Evolutionary conservation across 2,113 vertebrate genomes (phyloP).

Genomic region (Cygnus atratus): DNA sequence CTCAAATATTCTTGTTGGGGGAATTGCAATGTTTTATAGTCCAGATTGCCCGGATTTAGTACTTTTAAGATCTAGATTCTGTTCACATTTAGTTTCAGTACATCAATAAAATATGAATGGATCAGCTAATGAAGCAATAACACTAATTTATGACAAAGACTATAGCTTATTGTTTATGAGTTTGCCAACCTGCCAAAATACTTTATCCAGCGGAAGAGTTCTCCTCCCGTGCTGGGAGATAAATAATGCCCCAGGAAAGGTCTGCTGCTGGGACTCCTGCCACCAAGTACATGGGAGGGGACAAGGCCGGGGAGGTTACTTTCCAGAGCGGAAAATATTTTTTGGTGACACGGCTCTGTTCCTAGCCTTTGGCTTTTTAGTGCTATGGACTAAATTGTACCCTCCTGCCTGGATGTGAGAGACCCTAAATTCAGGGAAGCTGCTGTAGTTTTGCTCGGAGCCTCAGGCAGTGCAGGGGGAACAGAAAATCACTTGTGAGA

Average conservation of each 20-base stretch:
- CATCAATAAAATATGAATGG: conserved; percentile 69
- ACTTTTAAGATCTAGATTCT: conserved; percentile 50
- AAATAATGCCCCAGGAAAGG: not conserved
- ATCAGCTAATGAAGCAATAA: conserved; percentile 68
- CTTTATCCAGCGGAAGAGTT: conserved; percentile 15
- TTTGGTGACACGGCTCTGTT: not conserved
- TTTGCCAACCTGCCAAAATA: conserved; percentile 24
- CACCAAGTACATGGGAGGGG: not conserved
- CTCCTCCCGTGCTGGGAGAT: not conserved
- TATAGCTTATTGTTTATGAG: conserved; percentile 56
- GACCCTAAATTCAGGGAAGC: not conserved
- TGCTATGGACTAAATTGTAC: not conserved
- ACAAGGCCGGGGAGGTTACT: not conserved
- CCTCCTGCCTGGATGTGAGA: not conserved
- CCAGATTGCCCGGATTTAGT: conserved; percentile 56
- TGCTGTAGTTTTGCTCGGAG: not conserved
- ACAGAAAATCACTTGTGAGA: not conserved
- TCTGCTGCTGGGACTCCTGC: not conserved
- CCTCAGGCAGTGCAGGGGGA: not conserved
- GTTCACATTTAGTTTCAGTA: conserved; percentile 64
- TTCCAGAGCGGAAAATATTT: not conserved
- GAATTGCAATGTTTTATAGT: conserved; percentile 53
- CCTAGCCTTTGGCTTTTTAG: not conserved
- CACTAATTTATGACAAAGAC: conserved; percentile 58
- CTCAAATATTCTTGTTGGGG: conserved; percentile 43